A percentile compares a stretch with the other conserved stretches of the same genome.
Conservation (phyloP, 2,113 vertebrate species). For the Craseonycteris thonglongyai region DNA sequence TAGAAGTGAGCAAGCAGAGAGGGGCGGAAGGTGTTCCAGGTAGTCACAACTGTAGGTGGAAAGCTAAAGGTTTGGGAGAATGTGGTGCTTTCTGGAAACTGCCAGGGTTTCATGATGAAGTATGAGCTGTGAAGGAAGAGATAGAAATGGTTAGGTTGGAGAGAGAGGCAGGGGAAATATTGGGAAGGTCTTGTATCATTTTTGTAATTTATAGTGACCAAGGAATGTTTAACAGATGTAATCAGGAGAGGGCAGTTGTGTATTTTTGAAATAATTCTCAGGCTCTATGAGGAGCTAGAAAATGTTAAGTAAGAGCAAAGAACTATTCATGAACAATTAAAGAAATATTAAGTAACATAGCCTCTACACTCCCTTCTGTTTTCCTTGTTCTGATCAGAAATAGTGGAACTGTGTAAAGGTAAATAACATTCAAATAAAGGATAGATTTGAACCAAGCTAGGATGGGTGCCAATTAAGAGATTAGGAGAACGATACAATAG, state of each 20-base stretch:
- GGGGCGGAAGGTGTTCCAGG: background rate
- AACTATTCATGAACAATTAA: background rate
- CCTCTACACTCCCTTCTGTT: background rate
- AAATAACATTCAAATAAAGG: background rate
- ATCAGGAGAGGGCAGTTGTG: background rate
- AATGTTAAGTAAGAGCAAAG: background rate
- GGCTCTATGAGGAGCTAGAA: background rate
- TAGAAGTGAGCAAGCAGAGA: background rate
- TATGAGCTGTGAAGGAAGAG: background rate
- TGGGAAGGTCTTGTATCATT: background rate
- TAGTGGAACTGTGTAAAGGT: background rate
- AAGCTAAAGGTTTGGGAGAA: background rate
- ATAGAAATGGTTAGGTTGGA: background rate
- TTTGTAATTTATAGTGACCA: background rate
- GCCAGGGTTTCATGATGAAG: background rate
- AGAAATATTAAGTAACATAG: background rate
- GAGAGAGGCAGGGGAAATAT: background rate
- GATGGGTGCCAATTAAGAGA: background rate
- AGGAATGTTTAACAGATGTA: background rate
- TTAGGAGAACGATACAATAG: background rate
- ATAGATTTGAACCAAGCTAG: background rate
- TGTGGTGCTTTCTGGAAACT: background rate
- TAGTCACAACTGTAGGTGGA: background rate
- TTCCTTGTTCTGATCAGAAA: background rate
- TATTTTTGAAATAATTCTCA: background rate